phyloP scores from a whole-genome alignment of 2,888 invertebrate genomes.

The Ophioninae sp. region DNA sequence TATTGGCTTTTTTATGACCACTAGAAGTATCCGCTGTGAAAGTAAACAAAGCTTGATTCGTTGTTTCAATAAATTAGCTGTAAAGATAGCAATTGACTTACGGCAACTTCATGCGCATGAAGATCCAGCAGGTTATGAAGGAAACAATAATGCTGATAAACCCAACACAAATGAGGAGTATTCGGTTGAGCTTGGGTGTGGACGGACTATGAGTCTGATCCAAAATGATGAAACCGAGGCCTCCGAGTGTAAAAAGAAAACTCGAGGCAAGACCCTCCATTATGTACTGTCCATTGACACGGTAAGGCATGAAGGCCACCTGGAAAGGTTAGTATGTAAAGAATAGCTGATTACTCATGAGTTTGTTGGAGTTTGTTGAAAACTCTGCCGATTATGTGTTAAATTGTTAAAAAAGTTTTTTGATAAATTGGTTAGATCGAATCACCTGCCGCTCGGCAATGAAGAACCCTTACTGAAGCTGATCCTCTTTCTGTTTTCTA shows the following conservation, averaged over 20 bases:
- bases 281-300: conserved; percentile 99
- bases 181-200: conserved; percentile 94
- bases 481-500: too few relatives aligned
- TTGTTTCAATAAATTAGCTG: conserved; percentile 19
- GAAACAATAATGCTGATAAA: conserved; percentile 96
- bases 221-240: conserved; percentile 97
- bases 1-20: conserved; percentile 69
- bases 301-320: conserved; percentile 98
- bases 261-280: conserved; percentile 99
- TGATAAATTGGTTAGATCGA: too few relatives aligned
- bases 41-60: conserved; percentile 50
- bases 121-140: conserved; percentile 97
- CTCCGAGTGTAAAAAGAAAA: conserved; percentile 97
- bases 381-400: too few relatives aligned
- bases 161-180: conserved; percentile 94
- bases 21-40: conserved; percentile 79
- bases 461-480: too few relatives aligned
- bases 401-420: too few relatives aligned
- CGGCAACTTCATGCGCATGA: conserved; percentile 99
- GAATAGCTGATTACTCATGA: too few relatives aligned
- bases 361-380: too few relatives aligned
- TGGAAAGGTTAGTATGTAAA: conserved; percentile 75
- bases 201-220: conserved; percentile 96
- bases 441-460: too few relatives aligned
- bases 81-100: conserved; percentile 74